These are phyloP conservation scores for Aspidiotus rigidus DNA, from an alignment of 2,888 invertebrate genomes.

Conservation along the genomic window DNA sequence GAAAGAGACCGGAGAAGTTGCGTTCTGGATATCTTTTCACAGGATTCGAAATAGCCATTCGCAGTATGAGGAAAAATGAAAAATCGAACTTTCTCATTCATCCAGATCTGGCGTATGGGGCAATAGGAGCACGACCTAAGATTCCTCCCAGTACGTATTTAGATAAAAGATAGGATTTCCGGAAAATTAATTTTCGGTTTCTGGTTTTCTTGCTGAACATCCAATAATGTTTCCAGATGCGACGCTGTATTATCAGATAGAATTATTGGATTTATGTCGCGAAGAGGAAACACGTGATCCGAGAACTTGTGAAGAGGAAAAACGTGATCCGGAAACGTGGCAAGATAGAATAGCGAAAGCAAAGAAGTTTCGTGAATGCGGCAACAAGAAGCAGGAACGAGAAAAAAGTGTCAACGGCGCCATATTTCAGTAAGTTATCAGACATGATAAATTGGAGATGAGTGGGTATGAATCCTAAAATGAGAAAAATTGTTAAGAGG, in stretches of 20 bases:
- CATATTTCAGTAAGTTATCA: conserved; percentile 7
- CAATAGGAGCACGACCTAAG: conserved; percentile 65
- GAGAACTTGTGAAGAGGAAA: conserved; percentile 45
- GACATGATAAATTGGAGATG: too few relatives aligned
- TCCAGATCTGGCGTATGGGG: conserved; percentile 63
- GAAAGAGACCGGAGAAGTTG: conserved; percentile 47
- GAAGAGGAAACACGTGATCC: not conserved
- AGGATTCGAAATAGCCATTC: conserved; percentile 62
- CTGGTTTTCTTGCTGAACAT: too few relatives aligned
- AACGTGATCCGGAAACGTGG: not conserved
- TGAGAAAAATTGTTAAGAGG: too few relatives aligned
- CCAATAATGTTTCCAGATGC: conserved; percentile 43
- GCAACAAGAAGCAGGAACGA: conserved; percentile 17
- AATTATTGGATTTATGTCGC: conserved; percentile 51
- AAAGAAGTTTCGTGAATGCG: conserved; percentile 2
- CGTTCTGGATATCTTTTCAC: conserved; percentile 47
- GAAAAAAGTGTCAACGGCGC: conserved; percentile 23
- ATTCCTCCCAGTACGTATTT: conserved; percentile 52
- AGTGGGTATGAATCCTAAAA: too few relatives aligned
- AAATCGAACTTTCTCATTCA: conserved; percentile 65
- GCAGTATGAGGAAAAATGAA: conserved; percentile 72
- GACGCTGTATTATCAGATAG: conserved; percentile 63
- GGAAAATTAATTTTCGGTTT: not conserved
- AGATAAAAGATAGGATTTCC: not conserved
- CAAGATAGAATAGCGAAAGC: conserved; percentile 17